Conservation (phyloP, 2,888 invertebrate species). For the Drosophila hamatofila region DNA sequence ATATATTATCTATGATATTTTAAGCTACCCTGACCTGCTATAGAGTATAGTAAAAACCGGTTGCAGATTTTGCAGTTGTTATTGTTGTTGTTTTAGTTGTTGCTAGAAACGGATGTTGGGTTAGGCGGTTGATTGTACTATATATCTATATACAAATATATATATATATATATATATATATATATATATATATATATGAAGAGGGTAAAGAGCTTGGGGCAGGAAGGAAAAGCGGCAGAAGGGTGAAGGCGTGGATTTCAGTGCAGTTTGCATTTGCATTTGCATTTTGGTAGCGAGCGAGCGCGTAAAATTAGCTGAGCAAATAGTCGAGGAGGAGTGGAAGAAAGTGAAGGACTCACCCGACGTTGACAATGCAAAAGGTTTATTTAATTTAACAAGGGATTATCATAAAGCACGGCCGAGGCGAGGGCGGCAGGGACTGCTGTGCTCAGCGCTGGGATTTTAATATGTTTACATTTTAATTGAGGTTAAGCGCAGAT, state of each 20-base stretch:
- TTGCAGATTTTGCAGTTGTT: slow-evolving; percentile 34
- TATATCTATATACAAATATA: not conserved
- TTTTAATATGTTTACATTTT: slow-evolving; percentile 80
- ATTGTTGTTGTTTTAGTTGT: slow-evolving; percentile 39
- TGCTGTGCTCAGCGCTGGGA: slow-evolving; percentile 37
- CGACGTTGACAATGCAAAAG: slow-evolving; percentile 56
- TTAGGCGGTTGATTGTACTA: slow-evolving; percentile 22
- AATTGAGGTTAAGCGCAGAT: slow-evolving; percentile 80
- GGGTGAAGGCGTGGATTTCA: slow-evolving; percentile 1
- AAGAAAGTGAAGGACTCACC: slow-evolving; percentile 33
- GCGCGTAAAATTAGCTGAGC: slow-evolving; percentile 68
- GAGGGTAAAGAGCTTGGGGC: not conserved
- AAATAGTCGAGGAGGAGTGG: slow-evolving; percentile 45
- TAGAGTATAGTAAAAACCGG: slow-evolving; percentile 33
- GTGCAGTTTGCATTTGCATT: slow-evolving; percentile 58
- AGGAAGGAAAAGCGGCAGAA: not conserved
- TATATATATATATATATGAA: not conserved
- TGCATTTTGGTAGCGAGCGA: slow-evolving; percentile 61
- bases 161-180: not conserved
- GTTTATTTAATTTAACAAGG: slow-evolving; percentile 69
- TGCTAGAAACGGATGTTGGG: slow-evolving; percentile 52
- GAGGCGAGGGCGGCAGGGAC: not conserved
- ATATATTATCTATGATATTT: not conserved
- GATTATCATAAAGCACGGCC: slow-evolving; percentile 37
- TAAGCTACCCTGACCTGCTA: not conserved